Evolutionary conservation across 1,140 invertebrate genomes (phyloP).

Genomic region (Drosophila mojavensis): DNA sequence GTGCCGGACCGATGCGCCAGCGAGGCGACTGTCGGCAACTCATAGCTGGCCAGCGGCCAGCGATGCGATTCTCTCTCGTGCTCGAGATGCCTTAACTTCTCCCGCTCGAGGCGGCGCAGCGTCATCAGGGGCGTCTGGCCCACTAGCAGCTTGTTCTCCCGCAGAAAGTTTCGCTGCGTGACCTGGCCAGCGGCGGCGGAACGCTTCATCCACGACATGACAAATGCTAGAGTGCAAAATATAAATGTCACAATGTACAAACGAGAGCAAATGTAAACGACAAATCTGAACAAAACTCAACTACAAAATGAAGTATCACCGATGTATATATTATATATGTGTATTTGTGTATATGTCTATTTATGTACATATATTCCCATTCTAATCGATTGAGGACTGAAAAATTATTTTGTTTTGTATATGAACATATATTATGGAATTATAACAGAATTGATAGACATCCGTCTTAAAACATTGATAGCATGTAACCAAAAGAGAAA

Average conservation of each 20-base stretch:
- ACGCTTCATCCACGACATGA: slow-evolving; percentile 27
- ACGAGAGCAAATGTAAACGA: slow-evolving; percentile 23
- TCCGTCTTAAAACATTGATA: too few species aligned
- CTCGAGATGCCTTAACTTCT: not conserved
- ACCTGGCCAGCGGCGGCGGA: not conserved
- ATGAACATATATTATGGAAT: too few species aligned
- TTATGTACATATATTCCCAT: not conserved
- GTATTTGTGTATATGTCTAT: not conserved
- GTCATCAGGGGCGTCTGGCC: slow-evolving; percentile 7
- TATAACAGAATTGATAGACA: too few species aligned
- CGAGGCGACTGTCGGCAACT: slow-evolving; percentile 43
- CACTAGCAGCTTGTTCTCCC: slow-evolving; percentile 49
- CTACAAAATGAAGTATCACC: not conserved
- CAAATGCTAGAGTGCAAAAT: not conserved
- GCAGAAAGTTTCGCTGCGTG: slow-evolving; percentile 53
- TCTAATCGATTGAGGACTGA: too few species aligned
- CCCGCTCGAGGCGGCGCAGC: not conserved
- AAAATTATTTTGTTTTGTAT: too few species aligned
- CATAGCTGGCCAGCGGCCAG: slow-evolving; percentile 32
- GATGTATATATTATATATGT: not conserved
- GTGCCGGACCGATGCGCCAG: slow-evolving; percentile 10
- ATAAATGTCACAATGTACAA: slow-evolving; percentile 18
- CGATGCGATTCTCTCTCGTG: not conserved
- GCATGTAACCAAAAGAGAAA: too few species aligned
- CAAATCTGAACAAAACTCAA: slow-evolving; percentile 19